Conservation (phyloP, 2,888 invertebrate species). For the Drosophila helvetica region DNA sequence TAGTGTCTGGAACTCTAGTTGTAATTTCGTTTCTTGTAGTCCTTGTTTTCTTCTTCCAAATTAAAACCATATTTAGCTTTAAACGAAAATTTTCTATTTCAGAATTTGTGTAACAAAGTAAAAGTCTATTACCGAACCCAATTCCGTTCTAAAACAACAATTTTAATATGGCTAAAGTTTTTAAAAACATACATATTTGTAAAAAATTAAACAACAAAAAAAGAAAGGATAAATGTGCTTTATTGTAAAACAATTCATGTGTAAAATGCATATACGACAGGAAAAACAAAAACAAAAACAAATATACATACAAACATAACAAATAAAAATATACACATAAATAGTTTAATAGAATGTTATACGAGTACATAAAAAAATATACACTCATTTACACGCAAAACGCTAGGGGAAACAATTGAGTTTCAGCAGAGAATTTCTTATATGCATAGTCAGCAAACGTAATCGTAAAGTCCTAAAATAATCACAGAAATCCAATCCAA, state of each 20-base stretch:
- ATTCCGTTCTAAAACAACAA: constrained; percentile 33
- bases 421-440: constrained; percentile 36
- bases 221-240: constrained; percentile 71
- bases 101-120: constrained; percentile 71
- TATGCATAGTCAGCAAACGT: constrained; percentile 19
- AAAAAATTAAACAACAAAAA: constrained; percentile 31
- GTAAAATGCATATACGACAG: constrained; percentile 47
- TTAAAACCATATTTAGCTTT: constrained; percentile 54
- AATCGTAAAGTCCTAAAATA: constrained; percentile 11
- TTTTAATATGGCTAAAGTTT: constrained; percentile 22
- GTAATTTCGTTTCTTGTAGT: constrained; percentile 37
- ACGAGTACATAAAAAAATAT: constrained; percentile 62
- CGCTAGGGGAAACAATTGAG: constrained; percentile 62
- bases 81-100: constrained; percentile 35
- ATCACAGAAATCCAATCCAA: constrained; percentile 22
- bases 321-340: constrained; percentile 45
- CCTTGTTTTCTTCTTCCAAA: constrained; percentile 35
- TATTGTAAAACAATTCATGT: constrained; percentile 77
- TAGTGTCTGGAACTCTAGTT: constrained; percentile 42
- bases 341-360: constrained; percentile 52
- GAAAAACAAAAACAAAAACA: constrained; percentile 39
- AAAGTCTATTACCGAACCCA: constrained; percentile 38
- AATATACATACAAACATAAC: constrained; percentile 40
- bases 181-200: constrained; percentile 17
- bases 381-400: constrained; percentile 69